These are phyloP conservation scores for Drosophila flavopinicola DNA, from an alignment of 2,888 invertebrate genomes.

Conservation along the genomic window DNA sequence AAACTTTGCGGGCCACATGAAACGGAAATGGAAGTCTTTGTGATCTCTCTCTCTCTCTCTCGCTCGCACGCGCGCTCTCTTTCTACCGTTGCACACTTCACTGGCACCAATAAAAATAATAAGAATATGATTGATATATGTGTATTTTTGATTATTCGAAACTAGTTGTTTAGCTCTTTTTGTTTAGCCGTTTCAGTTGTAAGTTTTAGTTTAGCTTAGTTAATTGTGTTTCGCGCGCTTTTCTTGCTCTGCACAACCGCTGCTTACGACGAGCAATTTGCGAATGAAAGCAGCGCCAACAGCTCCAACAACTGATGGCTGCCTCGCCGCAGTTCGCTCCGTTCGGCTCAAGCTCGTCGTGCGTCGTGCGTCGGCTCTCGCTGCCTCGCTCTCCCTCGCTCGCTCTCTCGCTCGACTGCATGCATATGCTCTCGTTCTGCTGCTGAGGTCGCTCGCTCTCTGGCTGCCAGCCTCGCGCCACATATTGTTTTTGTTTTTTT, in stretches of 20 bases:
- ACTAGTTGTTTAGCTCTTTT: conserved; percentile 49
- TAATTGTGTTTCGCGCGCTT: conserved; percentile 59
- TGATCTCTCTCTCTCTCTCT: conserved; percentile 47
- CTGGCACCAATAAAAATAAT: conserved; percentile 69
- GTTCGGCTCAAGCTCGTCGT: conserved; percentile 35
- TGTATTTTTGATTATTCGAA: conserved; percentile 30
- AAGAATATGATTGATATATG: conserved; percentile 25
- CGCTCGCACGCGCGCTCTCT: conserved; percentile 2
- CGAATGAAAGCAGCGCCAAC: conserved; percentile 82
- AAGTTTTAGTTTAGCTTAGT: conserved; percentile 24
- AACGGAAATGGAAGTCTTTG: conserved; percentile 48
- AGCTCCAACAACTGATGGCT: conserved; percentile 55
- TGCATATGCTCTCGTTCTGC: not conserved
- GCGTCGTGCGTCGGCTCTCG: conserved; percentile 20
- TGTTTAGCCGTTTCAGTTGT: conserved; percentile 35
- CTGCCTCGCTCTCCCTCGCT: conserved; percentile 8
- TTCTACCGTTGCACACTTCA: conserved; percentile 63
- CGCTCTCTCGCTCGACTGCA: conserved; percentile 6
- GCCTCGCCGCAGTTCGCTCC: too few relatives aligned
- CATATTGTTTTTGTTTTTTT: conserved; percentile 74
- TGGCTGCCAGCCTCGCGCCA: conserved; percentile 80
- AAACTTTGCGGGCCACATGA: conserved; percentile 13
- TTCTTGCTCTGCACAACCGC: conserved; percentile 80
- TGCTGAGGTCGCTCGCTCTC: conserved; percentile 11
- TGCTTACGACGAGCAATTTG: conserved; percentile 84